Evolutionary conservation across 1,140 invertebrate genomes (phyloP), one percentile per base, ranked within the genome.

Genomic region (Philotrypesis tridentata): DNA sequence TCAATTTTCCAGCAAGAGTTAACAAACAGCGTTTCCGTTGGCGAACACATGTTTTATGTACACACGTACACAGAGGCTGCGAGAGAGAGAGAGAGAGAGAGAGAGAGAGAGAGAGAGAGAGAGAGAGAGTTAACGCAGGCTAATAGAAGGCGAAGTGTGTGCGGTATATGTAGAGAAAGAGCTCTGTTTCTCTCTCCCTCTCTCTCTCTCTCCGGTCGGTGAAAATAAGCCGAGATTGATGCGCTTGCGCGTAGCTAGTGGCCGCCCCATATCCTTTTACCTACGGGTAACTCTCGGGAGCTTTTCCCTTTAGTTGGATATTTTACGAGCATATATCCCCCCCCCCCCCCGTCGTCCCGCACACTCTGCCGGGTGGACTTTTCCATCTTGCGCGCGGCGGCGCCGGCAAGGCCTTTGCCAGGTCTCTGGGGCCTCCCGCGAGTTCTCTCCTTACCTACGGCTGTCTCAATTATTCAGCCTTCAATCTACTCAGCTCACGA

Each of bases 211-310:
- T n/a, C 33, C 3, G 65, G 65, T 6, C 29, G 33, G 27, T 37
- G 67, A 60, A 80, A 73, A 80, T 73, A 80, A 80, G 63, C 31
- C 72, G 67, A 79, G 78, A 79, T 79, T 79, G 78, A 79, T 79
- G 48, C 61, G 48, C 48, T 55, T 21, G 48, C 48, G 21, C 48
- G 17, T 17, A 55, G 21, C 0, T 17, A 17, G 43, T 7, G 21
- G 21, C 48, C 14, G 48, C 17, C 48, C 48, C 48, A 55, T 55
- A 55, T n/a, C 48, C 48, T 55, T 55, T 55, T 55, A 55, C 48
- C 17, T 55, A 55, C n/a, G 48, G n/a, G 43, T 70, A 68, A 79
- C 67, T 61, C 79, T 65, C 71, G 60, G 29, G 61, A 61, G 73
- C 61, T 75, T 82, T 75, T 70, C 73, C 48, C 80, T 70, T 60